Evolutionary conservation across 1,140 invertebrate genomes (phyloP).

Genomic region (Drosophila equinoxialis): DNA sequence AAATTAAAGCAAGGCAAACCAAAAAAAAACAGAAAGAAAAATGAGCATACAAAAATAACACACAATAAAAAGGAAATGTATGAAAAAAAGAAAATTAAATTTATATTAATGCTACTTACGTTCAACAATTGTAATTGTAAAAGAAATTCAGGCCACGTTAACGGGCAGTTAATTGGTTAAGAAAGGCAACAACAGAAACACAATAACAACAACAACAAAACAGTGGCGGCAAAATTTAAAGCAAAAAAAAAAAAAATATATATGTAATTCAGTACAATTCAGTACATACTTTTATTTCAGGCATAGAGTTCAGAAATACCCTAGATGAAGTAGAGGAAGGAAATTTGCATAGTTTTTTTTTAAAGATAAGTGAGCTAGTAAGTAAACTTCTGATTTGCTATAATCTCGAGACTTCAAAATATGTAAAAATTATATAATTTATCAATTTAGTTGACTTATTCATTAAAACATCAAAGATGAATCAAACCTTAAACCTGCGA

Average conservation of each 20-base stretch:
- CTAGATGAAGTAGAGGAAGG: constrained; percentile 18
- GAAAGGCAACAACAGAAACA: constrained; percentile 48
- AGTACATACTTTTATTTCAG: neutral
- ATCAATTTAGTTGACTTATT: too few species aligned
- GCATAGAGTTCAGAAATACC: neutral
- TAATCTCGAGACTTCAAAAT: too few species aligned
- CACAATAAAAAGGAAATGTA: constrained; percentile 32
- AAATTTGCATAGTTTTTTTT: neutral
- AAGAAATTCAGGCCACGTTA: constrained; percentile 64
- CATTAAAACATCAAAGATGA: too few species aligned
- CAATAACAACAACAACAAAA: constrained; percentile 44
- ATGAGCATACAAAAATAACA: constrained; percentile 42
- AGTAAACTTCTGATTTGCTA: too few species aligned
- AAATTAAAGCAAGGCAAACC: constrained; percentile 55
- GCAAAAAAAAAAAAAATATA: constrained; percentile 24
- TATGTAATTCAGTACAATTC: neutral
- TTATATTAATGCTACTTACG: constrained; percentile 70
- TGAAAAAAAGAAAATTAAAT: constrained; percentile 43
- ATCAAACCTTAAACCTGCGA: too few species aligned
- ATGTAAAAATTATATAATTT: too few species aligned
- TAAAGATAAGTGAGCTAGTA: too few species aligned
- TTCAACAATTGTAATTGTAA: constrained; percentile 23
- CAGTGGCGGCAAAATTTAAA: constrained; percentile 41
- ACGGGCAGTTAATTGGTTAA: constrained; percentile 63
- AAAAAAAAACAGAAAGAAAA: constrained; percentile 45